Base-by-base conservation (phyloP, 2,797 vertebrate genomes). In the Podargus strigoides region DNA sequence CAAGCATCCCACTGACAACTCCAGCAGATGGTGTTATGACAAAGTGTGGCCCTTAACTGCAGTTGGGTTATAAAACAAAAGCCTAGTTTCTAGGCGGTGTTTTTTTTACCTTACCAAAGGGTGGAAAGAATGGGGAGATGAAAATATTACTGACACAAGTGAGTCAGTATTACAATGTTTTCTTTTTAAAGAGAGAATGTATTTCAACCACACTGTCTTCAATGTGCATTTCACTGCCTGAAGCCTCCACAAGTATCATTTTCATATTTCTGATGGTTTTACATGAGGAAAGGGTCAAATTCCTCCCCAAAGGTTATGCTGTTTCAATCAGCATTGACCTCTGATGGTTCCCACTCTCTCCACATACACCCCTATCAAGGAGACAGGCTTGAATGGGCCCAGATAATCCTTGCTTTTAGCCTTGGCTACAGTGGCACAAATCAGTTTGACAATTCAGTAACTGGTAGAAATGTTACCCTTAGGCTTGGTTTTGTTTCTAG, bases 91-190 rank as follows among this genome's bases (percentile, higher is more conserved):
- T 81, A 94, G 70, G 87, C 63, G 66, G 53, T 91, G 6, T 87
- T 95, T 82, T 89, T 93, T 92, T 93, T 92, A 93, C 91, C 69
- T 93, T 89, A 75, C 1, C 3, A 85, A 92, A 91, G 87, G n/a
- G 55, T 76, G 79, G 69, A 92, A 90, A 85, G 82, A 95, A 92
- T 62, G 68, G 60, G 44, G 67, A 95, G 87, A 89, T 81, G 69
- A 96, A 95, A 94, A 96, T 83, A 93, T 84, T 81, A 80, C 85
- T 67, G 93, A 91, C 88, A 93, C 19, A 68, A 96, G 59, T 78
- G 87, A 95, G 89, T 94, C 89, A 95, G 79, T 94, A 94, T 84
- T 88, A 91, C 87, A 94, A 92, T 85, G 52, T 91, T 94, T 82
- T 93, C 44, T 60, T 84, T 89, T 79, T 75, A 59, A 69, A 92